Percentiles rank a stretch among this genome's conserved stretches.
Evolutionary conservation across 2,113 vertebrate genomes (phyloP).

Genomic region (Caranx melampygus): DNA sequence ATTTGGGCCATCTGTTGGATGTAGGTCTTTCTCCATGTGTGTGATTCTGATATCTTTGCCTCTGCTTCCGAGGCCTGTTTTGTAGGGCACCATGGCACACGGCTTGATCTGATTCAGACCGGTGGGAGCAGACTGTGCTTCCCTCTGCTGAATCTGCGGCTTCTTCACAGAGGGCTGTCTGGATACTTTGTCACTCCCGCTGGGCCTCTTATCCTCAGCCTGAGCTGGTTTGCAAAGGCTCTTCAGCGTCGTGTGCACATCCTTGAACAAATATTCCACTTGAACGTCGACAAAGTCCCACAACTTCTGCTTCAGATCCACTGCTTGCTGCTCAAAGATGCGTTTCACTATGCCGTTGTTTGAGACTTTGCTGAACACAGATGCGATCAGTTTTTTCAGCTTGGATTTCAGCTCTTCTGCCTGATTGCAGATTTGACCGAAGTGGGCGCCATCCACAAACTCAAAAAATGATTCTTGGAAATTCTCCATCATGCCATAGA

Average conservation of each 20-base stretch:
- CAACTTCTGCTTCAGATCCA: conserved; percentile 92
- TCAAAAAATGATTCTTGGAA: conserved; percentile 90
- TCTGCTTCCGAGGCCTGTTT: conserved; percentile 82
- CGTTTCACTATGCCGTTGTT: conserved; percentile 93
- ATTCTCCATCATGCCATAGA: conserved; percentile 92
- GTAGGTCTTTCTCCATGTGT: conserved; percentile 40
- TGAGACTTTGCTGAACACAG: conserved; percentile 88
- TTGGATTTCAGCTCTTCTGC: conserved; percentile 84
- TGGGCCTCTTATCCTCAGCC: conserved; percentile 38
- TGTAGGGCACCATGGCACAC: conserved; percentile 34
- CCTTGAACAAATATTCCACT: conserved; percentile 92
- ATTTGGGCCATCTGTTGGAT: background rate
- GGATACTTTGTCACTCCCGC: conserved; percentile 57
- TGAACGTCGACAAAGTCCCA: conserved; percentile 96
- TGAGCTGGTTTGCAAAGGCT: conserved; percentile 77
- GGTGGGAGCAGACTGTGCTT: background rate
- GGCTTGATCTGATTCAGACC: conserved; percentile 10
- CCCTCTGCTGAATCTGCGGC: background rate
- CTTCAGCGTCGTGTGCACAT: conserved; percentile 84
- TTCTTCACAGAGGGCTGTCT: conserved; percentile 62
- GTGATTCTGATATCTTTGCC: conserved; percentile 84
- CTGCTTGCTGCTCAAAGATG: conserved; percentile 93
- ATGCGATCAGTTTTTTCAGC: conserved; percentile 88
- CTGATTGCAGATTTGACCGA: conserved; percentile 86
- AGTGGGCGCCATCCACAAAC: conserved; percentile 88